Base-by-base conservation (phyloP, 2,888 invertebrate genomes). In the Vanessa cardui region DNA sequence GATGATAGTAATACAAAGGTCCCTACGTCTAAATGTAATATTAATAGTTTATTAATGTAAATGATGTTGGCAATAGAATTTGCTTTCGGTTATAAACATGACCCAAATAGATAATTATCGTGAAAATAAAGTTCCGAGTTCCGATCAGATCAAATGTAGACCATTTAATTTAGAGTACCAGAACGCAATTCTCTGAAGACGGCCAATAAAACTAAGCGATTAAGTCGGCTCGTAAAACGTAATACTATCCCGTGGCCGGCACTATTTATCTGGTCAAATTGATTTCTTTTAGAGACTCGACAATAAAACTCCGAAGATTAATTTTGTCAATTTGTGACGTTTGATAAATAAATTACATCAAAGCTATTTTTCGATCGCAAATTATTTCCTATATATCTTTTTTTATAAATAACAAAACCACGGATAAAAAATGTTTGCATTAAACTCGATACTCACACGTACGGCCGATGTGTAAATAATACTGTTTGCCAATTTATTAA, bases 161-260 rank as follows among this genome's bases (percentile, higher is more conserved):
- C 68, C 68, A 77, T 76, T 73, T 73, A 61, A 88, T 89, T 88
- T 87, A 88, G 86, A 83, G 83, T 81, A 82, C 80, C 70, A 69
- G 71, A 72, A 67, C 76, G 82, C 79, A 79, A 80, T 76, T 73
- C 80, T 78, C 80, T 78, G 76, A 72, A 45, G 72, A 78, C 73
- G 69, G 81, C 79, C 83, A 78, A 85, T 89, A 87, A 90, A 88
- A 79, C 68, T 74, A 73, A 58, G 72, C 80, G 78, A 82, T 87
- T 84, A 86, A 89, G 81, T 77, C 78, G 78, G 83, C 80, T 80
- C 80, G 80, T 90, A 86, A 90, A 90, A 80, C 76, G 80, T 80
- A 77, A 82, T 84, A 89, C 89, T 89, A 89, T 88, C 88, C 89
- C 86, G 86, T 84, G 83, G 83, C 84, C 81, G 79, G 70, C 73